Evolutionary conservation across 64 coral and sea anemone species (phyloP).

Genomic region (Porites australiensis): DNA sequence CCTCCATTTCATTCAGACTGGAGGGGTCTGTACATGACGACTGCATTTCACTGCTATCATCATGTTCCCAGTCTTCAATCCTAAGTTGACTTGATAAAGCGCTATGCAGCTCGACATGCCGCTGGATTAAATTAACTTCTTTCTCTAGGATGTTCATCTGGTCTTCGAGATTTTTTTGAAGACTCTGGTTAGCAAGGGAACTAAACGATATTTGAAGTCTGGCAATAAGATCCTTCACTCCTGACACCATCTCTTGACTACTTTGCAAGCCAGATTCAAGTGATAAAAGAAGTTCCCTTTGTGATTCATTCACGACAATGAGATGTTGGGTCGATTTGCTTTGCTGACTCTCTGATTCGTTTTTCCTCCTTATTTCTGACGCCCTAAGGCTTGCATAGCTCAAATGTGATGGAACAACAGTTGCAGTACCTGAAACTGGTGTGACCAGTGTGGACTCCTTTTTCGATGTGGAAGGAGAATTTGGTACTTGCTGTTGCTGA

Average conservation of each 20-base stretch:
- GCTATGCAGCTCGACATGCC: not conserved
- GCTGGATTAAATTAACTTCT: not conserved
- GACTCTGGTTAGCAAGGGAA: not conserved
- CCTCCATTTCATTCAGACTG: not conserved
- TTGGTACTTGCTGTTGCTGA: too few species aligned
- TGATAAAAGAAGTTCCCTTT: not conserved
- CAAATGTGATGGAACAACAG: not conserved
- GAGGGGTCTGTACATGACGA: not conserved
- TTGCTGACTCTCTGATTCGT: not conserved
- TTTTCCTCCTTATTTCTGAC: too few species aligned
- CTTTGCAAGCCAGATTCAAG: conserved; percentile 10
- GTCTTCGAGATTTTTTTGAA: conserved; percentile 7
- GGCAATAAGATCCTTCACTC: not conserved
- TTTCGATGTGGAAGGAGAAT: too few species aligned
- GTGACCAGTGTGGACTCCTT: not conserved
- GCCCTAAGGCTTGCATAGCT: not conserved
- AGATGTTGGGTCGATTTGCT: not conserved
- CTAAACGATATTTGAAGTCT: not conserved
- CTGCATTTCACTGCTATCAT: not conserved
- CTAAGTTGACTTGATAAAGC: not conserved
- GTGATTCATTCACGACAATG: not conserved
- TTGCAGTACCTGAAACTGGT: not conserved
- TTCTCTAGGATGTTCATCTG: not conserved
- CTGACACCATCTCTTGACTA: not conserved
- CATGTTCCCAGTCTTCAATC: not conserved